Base-by-base conservation (phyloP, 2,888 invertebrate species). In the Coenonympha arcania region DNA sequence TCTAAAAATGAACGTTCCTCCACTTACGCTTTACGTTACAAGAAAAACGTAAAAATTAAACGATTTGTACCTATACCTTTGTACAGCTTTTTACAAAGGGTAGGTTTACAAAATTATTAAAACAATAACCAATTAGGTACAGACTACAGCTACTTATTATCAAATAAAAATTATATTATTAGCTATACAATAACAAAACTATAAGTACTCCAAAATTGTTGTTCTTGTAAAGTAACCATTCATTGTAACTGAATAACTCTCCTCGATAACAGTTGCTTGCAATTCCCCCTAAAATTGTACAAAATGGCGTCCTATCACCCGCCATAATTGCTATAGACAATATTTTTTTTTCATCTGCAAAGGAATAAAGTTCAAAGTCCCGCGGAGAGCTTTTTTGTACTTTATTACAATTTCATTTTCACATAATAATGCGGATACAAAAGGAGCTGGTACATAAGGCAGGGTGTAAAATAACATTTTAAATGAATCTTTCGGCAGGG, bases 391-490 rank as follows among this genome's bases (percentile, higher is more conserved):
- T 56, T 58, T 52, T 55, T 59, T 61, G 58, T 61, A 58, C 59
- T 59, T 61, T 55, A 78, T 79, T 74, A 76, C 73, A 76, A 71
- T 71, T 69, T 72, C 52, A 57, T 60, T 59, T 58, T 55, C 52
- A 58, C 54, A 61, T 58, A 61, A 61, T 59, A 66, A 69, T 66
- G 58, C 64, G 64, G 69, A 69, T 66, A 79, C 77, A 80, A 80
- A 72, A 68, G 71, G 64, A 68, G 73, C 13, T 13, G 30, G 39
- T 71, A 79, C 67, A 76, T 81, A 73, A 67, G 65, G 71, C 69
- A 63, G 72, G 81, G 84, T 81, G 79, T 84, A 81, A 82, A 84
- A 84, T 85, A 85, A 84, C 84, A 81, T 85, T 86, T 82, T 84
- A 84, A 86, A 85, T 86, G 80, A 84, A 85, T 85, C 85, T 83